Evolutionary conservation across 2,888 invertebrate genomes (phyloP).

Genomic region (Volucella inanis): DNA sequence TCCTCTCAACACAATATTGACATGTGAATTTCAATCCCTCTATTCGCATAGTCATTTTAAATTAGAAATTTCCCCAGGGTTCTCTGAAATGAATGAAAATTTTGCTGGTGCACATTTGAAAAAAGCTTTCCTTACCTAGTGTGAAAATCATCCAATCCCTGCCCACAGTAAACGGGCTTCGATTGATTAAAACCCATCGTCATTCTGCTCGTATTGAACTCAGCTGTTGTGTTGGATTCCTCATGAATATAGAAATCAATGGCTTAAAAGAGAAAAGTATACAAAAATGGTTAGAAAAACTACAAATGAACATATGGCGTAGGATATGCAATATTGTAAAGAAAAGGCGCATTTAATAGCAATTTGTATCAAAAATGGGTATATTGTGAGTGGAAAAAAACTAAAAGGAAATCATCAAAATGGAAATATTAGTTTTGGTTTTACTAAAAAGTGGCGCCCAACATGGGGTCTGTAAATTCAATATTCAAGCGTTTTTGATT

Average conservation of each 20-base stretch:
- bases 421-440: no score
- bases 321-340: neutral
- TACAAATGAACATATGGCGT: neutral
- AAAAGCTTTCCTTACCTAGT: slow-evolving; percentile 79
- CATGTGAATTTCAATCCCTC: slow-evolving; percentile 7
- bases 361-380: no score
- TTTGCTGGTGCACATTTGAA: neutral
- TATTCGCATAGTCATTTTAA: slow-evolving; percentile 20
- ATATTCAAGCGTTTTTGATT: no score
- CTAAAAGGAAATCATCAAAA: no score
- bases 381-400: no score
- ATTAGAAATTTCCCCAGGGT: neutral
- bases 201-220: slow-evolving; percentile 74
- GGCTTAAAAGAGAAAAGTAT: slow-evolving; percentile 39
- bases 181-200: slow-evolving; percentile 78
- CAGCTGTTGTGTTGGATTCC: slow-evolving; percentile 60
- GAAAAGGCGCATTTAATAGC: no score
- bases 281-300: neutral
- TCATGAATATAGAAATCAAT: slow-evolving; percentile 72
- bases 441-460: no score
- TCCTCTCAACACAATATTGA: slow-evolving; percentile 23
- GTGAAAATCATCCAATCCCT: slow-evolving; percentile 82
- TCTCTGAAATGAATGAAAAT: no score
- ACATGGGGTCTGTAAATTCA: no score
- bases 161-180: slow-evolving; percentile 81